These are phyloP conservation scores for Dolichoris vasculosae DNA, from an alignment of 1,140 invertebrate species.

Conservation along the genomic window DNA sequence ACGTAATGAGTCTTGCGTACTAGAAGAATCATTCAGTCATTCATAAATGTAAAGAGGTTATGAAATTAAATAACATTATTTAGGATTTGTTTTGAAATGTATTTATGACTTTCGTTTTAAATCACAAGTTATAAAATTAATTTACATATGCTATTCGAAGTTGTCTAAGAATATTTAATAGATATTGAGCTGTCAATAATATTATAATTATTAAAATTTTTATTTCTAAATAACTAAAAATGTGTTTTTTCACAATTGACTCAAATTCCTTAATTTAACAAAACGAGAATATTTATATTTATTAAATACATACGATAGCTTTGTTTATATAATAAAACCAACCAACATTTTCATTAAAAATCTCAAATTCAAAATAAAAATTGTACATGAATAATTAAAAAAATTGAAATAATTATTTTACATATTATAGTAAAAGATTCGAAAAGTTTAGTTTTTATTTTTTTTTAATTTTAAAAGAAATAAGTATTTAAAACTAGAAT, in stretches of 20 bases:
- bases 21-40: neutral
- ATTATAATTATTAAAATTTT: neutral
- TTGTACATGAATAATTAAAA: too few species aligned
- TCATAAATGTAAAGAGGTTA: neutral
- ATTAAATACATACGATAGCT: too few species aligned
- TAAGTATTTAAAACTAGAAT: neutral
- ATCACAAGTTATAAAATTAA: neutral
- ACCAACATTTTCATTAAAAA: too few species aligned
- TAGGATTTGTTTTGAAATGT: neutral
- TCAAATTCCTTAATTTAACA: neutral
- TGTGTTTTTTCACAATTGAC: neutral
- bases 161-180: neutral
- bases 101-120: neutral
- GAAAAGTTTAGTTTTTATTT: neutral
- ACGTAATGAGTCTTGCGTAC: neutral
- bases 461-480: neutral
- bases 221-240: too few species aligned
- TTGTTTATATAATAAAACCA: too few species aligned
- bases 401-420: too few species aligned
- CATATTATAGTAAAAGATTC: too few species aligned
- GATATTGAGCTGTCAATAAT: neutral
- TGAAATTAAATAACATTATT: neutral
- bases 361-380: too few species aligned
- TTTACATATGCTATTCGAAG: neutral
- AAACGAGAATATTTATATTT: too few species aligned